phyloP scores from a whole-genome alignment of 1,140 invertebrate genomes.

The Ceratitis capitata region DNA sequence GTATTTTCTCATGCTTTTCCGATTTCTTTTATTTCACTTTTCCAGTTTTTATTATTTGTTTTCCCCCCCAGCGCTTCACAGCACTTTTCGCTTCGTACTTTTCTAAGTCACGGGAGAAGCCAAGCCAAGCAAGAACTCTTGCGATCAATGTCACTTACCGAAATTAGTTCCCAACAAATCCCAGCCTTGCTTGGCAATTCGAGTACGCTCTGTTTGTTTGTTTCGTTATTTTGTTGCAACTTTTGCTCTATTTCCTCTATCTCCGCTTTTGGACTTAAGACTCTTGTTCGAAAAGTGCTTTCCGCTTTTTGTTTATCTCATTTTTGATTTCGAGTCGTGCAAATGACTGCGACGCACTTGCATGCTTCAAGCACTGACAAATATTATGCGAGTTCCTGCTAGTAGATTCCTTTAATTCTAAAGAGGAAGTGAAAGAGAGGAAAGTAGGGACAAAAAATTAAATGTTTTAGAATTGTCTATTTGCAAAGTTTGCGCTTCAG shows the following conservation, averaged over 20 bases:
- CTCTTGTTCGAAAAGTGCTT: neutral
- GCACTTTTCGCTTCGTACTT: neutral
- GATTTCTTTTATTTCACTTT: no score
- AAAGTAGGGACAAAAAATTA: no score
- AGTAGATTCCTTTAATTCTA: no score
- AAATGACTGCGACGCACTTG: neutral
- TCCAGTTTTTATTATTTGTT: no score
- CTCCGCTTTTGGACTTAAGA: neutral
- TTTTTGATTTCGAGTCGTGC: neutral
- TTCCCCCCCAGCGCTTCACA: neutral
- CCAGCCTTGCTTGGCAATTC: neutral
- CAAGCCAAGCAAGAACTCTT: neutral
- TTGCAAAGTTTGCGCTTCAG: no score
- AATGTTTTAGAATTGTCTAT: no score
- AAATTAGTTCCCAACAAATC: constrained; percentile 23
- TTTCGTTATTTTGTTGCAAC: neutral
- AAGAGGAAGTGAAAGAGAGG: no score
- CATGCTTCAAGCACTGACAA: neutral
- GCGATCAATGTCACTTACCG: constrained; percentile 1
- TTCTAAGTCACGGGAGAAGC: neutral
- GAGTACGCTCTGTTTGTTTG: neutral
- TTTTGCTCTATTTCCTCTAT: neutral
- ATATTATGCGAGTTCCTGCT: neutral
- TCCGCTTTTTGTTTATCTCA: neutral
- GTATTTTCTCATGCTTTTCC: neutral